These are phyloP conservation scores for Heliothis subflexa DNA, from an alignment of 1,140 invertebrate genomes.

Conservation along the genomic window DNA sequence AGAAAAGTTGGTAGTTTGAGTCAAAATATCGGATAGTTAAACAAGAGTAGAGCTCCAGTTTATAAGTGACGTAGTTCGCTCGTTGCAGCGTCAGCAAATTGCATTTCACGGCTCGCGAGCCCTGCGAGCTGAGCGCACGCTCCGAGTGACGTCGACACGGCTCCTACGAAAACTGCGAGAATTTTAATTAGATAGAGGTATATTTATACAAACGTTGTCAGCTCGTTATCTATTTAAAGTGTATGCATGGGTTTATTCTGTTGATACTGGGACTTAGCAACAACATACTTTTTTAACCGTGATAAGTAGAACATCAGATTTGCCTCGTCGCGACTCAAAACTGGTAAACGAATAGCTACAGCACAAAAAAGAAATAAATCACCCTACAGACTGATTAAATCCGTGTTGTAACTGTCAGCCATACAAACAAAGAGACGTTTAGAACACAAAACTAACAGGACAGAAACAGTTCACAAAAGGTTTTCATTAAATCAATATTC, in stretches of 20 bases:
- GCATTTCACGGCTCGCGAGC: conserved; percentile 67
- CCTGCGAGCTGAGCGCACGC: conserved; percentile 41
- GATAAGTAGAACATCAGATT: too few species aligned
- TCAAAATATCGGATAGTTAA: conserved; percentile 9
- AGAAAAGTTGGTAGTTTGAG: not conserved
- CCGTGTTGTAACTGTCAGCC: not conserved
- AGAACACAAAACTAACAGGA: conserved; percentile 22
- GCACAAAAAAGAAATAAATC: not conserved
- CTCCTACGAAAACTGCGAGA: conserved; percentile 15
- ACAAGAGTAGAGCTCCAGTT: not conserved
- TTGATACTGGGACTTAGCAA: not conserved
- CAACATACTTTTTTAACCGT: too few species aligned
- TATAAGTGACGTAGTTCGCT: conserved; percentile 49
- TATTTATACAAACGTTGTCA: conserved; percentile 12
- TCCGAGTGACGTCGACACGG: conserved; percentile 4
- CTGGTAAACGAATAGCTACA: too few species aligned
- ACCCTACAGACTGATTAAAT: not conserved
- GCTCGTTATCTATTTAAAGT: conserved; percentile 4
- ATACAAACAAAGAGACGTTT: conserved; percentile 17
- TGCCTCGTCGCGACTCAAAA: too few species aligned
- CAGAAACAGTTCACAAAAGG: conserved; percentile 17
- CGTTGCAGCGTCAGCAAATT: conserved; percentile 68
- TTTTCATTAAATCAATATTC: conserved; percentile 32
- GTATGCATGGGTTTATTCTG: not conserved
- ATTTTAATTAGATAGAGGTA: conserved; percentile 46